Evolutionary conservation across 2,797 vertebrate genomes (phyloP).

Genomic region (Coracias cyanogaster): DNA sequence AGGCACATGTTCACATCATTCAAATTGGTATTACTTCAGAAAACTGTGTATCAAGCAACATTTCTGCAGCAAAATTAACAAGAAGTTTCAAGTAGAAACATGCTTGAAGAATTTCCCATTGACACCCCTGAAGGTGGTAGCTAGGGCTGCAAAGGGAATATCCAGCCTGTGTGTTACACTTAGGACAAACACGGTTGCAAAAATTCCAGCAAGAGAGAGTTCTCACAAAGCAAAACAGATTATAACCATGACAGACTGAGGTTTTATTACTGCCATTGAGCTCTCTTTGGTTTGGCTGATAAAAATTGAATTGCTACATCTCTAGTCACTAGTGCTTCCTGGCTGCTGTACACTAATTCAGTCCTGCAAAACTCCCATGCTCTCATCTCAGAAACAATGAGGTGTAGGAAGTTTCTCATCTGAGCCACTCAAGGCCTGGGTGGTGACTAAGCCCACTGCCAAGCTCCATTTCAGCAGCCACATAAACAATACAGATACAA

Average conservation of each 20-base stretch:
- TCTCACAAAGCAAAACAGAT: not conserved
- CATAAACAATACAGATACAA: not conserved
- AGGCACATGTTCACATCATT: not conserved
- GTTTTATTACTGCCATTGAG: not conserved
- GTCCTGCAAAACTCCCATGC: not conserved
- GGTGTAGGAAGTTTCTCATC: not conserved
- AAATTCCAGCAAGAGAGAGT: not conserved
- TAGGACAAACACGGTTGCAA: not conserved
- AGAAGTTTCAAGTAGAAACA: not conserved
- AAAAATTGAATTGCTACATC: not conserved
- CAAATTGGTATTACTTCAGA: not conserved
- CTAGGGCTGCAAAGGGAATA: not conserved
- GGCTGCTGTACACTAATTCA: not conserved
- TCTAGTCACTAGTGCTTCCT: not conserved
- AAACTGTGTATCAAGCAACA: not conserved
- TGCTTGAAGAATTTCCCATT: not conserved
- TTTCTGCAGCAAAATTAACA: not conserved
- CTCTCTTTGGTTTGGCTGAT: not conserved
- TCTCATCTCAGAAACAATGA: not conserved
- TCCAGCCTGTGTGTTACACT: not conserved
- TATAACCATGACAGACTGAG: not conserved
- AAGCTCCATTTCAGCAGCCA: not conserved
- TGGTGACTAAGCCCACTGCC: not conserved
- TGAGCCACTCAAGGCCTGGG: not conserved
- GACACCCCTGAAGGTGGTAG: not conserved